Evolutionary conservation across 92 coral and sea anemone genomes (phyloP), one percentile per base, ranked within the genome.

Genomic region (Zoanthus gigantus): DNA sequence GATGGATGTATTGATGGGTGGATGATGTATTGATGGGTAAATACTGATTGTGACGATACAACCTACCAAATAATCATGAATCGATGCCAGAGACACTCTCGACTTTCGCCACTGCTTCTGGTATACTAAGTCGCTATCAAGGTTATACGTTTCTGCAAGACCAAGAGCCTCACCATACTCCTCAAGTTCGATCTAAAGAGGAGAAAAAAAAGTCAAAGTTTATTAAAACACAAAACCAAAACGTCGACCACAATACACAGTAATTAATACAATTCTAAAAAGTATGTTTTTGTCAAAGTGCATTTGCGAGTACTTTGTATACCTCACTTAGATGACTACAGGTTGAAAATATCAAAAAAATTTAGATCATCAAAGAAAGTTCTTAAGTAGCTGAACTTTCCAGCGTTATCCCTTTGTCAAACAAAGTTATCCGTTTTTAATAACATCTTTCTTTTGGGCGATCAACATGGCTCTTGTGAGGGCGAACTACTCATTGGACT

Each of bases 71-170:
- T 97, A 97, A 82, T 97, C 99, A 53, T 97, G 99, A 52, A 97
- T 97, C 32, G 98, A 95, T 10, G 99, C 95, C 11, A 95, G 94
- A 11, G 98, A 95, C 9, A 94, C 97, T 84, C 90, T 90, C 32
- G 96, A 89, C 86, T 97, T 97, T 82, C 98, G 90, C 99, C 99
- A 97, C 88, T 95, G 98, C 37, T 95, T 97, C 91, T 97, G 99
- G 76, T 97, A 97, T 58, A 97, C 99, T 71, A 97, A 84, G 63
- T 97, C 99, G 63, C 99, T 92, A 84, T 97, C 99, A 46, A 97
- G 94, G 48, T 92, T 91, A 56, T 97, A 97, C 0, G 97, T 93
- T 86, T 95, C 95, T 72, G 99, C 99, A 56, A 97, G 90, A 52
- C 94, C 97, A 53, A 97, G 83, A 42, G 99, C 99, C 72, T 97